Conservation (phyloP, 2,888 invertebrate species). For the Chrysodeixis includens region DNA sequence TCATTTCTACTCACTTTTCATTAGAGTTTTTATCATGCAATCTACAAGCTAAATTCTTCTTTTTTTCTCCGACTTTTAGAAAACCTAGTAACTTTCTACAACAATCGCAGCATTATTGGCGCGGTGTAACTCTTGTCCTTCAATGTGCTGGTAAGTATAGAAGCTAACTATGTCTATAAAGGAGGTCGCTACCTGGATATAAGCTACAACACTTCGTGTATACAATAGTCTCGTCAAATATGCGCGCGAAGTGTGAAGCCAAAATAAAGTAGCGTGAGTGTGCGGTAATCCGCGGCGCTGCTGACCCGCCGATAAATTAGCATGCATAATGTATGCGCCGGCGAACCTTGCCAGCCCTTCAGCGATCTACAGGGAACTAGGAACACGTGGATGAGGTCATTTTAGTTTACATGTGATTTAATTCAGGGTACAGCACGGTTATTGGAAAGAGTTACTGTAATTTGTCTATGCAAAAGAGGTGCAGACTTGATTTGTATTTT, state of each 20-base stretch:
- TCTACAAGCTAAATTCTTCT: no score
- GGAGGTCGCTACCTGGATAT: not conserved
- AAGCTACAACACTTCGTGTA: not conserved
- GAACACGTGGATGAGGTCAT: slow-evolving; percentile 33
- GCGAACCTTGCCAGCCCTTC: slow-evolving; percentile 60
- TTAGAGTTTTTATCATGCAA: no score
- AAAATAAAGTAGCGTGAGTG: slow-evolving; percentile 45
- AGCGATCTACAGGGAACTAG: slow-evolving; percentile 36
- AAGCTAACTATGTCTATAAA: not conserved
- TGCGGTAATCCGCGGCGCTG: slow-evolving; percentile 47
- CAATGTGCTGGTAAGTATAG: no score
- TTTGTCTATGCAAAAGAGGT: not conserved
- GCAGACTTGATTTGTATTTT: no score
- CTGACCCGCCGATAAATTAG: slow-evolving; percentile 74
- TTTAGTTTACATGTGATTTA: slow-evolving; percentile 10
- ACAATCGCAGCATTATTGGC: no score
- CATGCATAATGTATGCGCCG: slow-evolving; percentile 78
- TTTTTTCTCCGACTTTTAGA: no score
- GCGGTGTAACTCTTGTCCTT: no score
- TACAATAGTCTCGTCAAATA: slow-evolving; percentile 2
- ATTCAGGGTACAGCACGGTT: no score
- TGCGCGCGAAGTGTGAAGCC: slow-evolving; percentile 16
- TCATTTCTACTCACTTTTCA: no score
- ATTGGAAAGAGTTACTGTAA: no score
- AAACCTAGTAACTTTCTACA: no score